These are phyloP conservation scores for Amphibalanus amphitrite DNA, from an alignment of 1,140 invertebrate genomes.

Conservation along the genomic window DNA sequence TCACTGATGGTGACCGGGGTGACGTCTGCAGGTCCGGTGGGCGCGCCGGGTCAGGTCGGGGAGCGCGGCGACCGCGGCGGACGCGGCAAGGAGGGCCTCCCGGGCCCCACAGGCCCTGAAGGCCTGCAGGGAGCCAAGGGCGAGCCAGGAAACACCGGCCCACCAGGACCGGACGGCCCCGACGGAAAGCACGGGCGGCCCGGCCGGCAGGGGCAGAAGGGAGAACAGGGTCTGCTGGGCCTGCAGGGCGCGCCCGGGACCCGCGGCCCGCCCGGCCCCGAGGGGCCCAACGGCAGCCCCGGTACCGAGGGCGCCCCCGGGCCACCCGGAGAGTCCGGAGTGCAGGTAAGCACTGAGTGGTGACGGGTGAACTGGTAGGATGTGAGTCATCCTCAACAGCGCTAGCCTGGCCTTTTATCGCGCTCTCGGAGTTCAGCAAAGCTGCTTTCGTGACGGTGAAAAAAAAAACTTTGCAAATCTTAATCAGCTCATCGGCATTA, in stretches of 20 bases:
- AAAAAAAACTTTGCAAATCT: too few relatives aligned
- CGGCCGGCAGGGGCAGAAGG: conserved; percentile 37
- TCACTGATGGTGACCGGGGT: too few relatives aligned
- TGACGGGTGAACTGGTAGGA: too few relatives aligned
- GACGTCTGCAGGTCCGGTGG: conserved; percentile 36
- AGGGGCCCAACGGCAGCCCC: conserved; percentile 33
- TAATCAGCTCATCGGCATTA: too few relatives aligned
- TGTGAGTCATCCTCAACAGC: too few relatives aligned
- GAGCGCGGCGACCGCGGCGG: conserved; percentile 42
- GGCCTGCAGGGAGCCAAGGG: conserved; percentile 35
- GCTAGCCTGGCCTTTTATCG: too few relatives aligned
- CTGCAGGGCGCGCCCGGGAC: conserved; percentile 31
- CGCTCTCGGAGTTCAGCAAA: too few relatives aligned
- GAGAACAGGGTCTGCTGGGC: conserved; percentile 40
- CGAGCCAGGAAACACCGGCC: conserved; percentile 26
- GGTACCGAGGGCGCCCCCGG: conserved; percentile 32
- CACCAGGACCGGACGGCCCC: conserved; percentile 37
- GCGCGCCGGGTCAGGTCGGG: conserved; percentile 42
- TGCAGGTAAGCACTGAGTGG: conserved; percentile 51
- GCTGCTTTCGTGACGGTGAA: too few relatives aligned
- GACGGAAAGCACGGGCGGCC: conserved; percentile 31
- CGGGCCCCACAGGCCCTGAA: conserved; percentile 29
- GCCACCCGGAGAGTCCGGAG: conserved; percentile 39
- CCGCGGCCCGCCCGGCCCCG: background rate
- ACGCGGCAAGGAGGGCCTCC: conserved; percentile 40